Evolutionary conservation across 2,888 invertebrate genomes (phyloP), one percentile per base, ranked within the genome.

Genomic region (Protophormia terraenovae): DNA sequence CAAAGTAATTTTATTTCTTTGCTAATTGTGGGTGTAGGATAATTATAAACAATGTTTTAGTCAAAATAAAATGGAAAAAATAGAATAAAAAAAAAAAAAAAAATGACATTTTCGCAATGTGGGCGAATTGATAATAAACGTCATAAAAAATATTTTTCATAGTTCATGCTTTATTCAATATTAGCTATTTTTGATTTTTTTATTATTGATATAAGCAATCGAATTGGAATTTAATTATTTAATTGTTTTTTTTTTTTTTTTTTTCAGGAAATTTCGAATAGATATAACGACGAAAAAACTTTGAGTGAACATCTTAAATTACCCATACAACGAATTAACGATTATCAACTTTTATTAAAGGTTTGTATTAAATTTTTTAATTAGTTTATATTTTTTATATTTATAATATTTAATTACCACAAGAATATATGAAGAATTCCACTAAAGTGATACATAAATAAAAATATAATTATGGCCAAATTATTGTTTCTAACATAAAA

Each of bases 291-390:
- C 95, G 97, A 97, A 93, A 97, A 98, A 93, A 96, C 95, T 89
- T 95, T 98, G 90, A 94, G 96, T 90, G 98, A 98, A 93, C 98
- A 98, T 94, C 95, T 98, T 89, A 97, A 98, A 93, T 95, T 98
- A 90, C 98, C 98, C 89, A 97, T 97, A 91, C 97, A 98, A 94
- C 95, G 98, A 92, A 97, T 98, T 93, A 98, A 97, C 95, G 98
- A 98, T 94, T 98, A 98, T 93, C 98, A 98, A 93, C 96, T 98
- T 90, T 95, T 98, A 86, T 94, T 98, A 88, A 97, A 98, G 96
- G 98, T 97, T 93, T 93, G 93, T 87, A 53, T 45, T 22, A 12
- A 66, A 64, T 45, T 55, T 10, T 50, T 3, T 29, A 35, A 24
- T 22, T 24, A 10, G 6, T 60, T 24, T 38, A 24, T 50, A 10